Conservation (phyloP, 30 jellyfish, hydroid and myxozoan genomes). For the Sanderia malayensis region DNA sequence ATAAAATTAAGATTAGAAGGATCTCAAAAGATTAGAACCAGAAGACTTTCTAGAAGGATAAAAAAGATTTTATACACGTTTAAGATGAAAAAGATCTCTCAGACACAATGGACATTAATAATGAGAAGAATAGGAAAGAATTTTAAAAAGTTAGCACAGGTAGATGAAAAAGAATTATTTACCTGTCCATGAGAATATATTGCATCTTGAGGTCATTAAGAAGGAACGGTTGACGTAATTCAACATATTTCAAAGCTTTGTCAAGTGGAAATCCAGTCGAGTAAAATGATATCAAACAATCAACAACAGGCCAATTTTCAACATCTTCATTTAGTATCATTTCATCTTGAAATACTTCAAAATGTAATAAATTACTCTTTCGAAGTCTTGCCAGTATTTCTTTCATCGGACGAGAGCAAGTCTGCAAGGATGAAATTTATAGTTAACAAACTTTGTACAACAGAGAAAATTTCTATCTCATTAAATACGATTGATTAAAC, state of each 20-base stretch:
- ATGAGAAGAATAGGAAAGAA: too few species aligned
- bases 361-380: constrained; percentile 62
- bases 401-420: constrained; percentile 95
- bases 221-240: constrained; percentile 85
- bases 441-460: too few species aligned
- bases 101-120: too few species aligned
- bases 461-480: too few species aligned
- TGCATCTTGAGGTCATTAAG: constrained; percentile 90
- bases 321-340: constrained; percentile 84
- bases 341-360: constrained; percentile 96
- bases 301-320: constrained; percentile 98
- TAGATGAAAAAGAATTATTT: too few species aligned
- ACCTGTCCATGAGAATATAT: constrained; percentile 88
- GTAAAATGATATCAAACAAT: constrained; percentile 87
- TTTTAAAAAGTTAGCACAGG: too few species aligned
- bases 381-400: constrained; percentile 86
- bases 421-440: constrained; percentile 65
- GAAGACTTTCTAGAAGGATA: too few species aligned
- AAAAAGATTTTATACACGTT: too few species aligned
- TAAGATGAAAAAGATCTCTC: too few species aligned
- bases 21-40: too few species aligned
- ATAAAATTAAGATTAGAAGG: too few species aligned
- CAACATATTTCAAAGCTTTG: constrained; percentile 91
- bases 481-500: too few species aligned
- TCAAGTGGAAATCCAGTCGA: constrained; percentile 96